These are phyloP conservation scores for Eupithecia pulchellata DNA, from an alignment of 2,888 invertebrate genomes.

Conservation along the genomic window DNA sequence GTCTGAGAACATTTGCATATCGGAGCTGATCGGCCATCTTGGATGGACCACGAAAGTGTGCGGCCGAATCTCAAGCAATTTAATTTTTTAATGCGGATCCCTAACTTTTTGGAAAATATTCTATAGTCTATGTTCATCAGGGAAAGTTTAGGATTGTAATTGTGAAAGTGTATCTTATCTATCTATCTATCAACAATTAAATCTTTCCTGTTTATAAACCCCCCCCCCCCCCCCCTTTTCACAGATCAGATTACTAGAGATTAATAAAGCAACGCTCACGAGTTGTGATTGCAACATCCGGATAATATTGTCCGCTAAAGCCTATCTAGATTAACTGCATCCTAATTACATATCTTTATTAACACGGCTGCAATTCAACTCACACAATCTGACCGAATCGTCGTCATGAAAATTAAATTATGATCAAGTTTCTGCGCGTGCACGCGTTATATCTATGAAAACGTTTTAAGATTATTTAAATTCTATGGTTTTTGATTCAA, in stretches of 20 bases:
- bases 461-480: not conserved
- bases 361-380: not conserved
- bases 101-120: no score
- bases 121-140: no score
- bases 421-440: not conserved
- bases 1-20: not conserved
- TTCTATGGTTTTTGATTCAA: not conserved
- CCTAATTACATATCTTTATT: not conserved
- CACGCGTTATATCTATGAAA: not conserved
- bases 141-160: no score
- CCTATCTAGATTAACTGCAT: not conserved
- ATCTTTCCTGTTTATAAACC: no score
- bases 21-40: not conserved
- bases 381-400: not conserved
- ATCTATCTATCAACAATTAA: no score
- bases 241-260: not conserved
- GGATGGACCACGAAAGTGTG: no score
- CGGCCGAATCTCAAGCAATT: no score
- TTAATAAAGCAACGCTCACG: not conserved
- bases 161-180: no score
- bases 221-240: not conserved
- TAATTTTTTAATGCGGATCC: no score
- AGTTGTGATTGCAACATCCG: not conserved
- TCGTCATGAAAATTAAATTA: not conserved
- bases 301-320: not conserved